These are phyloP conservation scores for Sarcophaga bullata DNA, from an alignment of 1,140 invertebrate species.

Conservation along the genomic window DNA sequence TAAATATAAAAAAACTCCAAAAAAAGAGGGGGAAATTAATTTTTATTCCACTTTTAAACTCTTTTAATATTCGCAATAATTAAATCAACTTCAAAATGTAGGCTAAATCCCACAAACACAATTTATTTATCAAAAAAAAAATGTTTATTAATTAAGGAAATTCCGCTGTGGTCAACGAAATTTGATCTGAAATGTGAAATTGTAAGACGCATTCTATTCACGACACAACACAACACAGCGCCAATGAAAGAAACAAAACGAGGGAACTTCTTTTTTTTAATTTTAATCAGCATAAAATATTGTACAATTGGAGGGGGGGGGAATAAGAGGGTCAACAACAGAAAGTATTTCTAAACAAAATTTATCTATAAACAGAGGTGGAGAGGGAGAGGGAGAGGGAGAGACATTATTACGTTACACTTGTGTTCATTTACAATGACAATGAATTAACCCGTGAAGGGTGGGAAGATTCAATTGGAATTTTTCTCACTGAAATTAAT, in stretches of 20 bases:
- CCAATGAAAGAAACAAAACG: conserved; percentile 23
- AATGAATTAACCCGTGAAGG: neutral
- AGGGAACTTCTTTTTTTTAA: conserved; percentile 18
- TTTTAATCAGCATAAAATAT: conserved; percentile 26
- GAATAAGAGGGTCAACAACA: too few relatives aligned
- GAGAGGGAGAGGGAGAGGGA: neutral
- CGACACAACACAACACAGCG: neutral
- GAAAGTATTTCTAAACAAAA: neutral
- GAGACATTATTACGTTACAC: neutral
- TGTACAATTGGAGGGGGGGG: too few relatives aligned
- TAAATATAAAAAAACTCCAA: too few relatives aligned
- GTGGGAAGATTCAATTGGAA: neutral
- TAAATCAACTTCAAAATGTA: too few relatives aligned
- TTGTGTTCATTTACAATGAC: neutral
- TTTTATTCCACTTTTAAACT: too few relatives aligned
- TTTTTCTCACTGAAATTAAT: too few relatives aligned
- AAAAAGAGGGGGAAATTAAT: too few relatives aligned
- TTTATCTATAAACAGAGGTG: neutral
- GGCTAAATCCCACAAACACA: too few relatives aligned
- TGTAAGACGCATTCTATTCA: neutral
- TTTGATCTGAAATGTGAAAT: conserved; percentile 44
- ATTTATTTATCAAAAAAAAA: neutral
- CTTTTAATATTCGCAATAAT: too few relatives aligned
- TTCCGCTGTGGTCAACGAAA: conserved; percentile 63
- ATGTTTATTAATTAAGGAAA: conserved; percentile 53